Evolutionary conservation across 2,888 invertebrate species (phyloP), one percentile per base, ranked within the genome.

Genomic region (Villa cingulata): DNA sequence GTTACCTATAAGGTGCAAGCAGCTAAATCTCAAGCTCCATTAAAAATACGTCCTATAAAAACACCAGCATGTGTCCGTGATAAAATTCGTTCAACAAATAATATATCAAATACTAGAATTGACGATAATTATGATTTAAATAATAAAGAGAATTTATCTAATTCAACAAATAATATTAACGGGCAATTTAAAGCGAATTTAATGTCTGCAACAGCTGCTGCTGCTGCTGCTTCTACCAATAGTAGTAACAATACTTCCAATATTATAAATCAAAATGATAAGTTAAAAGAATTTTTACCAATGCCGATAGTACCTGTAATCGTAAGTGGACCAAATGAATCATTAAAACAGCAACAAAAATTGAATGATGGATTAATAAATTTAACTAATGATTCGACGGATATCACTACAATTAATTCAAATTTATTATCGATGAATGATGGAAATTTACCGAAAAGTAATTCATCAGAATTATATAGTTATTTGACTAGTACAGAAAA

Each of bases 21-120:
- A 42, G 82, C 86, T 1, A 68, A 89, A 38, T 74, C 76, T 23
- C 76, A 81, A 54, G 86, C 85, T 0, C 92, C 92, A 0, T 69
- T 89, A 2, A 75, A 78, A 52, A 73, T 83, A 51, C 74, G 77
- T 55, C 76, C 78, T 2, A 73, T 76, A 49, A 80, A 80, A 68
- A 75, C 77, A 14, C 81, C 81, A 39, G 70, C 76, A 27, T 74
- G 76, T 58, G 66, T 81, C 4, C 62, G 61, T 20, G 56, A 52
- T 17, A 58, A 63, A 51, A 62, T 63, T 1, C 56, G 62, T 32
- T 9, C 7, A 9, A 27, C 6, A 9, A 27, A 27, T 27, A 6
- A 27, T 27, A 10, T 27, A 9, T 27, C 27, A 27, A 27, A 6
- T 10, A 27, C 27, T 27, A n/a, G n/a, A n/a, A n/a, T n/a, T n/a